Conservation (phyloP, 2,888 invertebrate species). For the Cabera pusaria region DNA sequence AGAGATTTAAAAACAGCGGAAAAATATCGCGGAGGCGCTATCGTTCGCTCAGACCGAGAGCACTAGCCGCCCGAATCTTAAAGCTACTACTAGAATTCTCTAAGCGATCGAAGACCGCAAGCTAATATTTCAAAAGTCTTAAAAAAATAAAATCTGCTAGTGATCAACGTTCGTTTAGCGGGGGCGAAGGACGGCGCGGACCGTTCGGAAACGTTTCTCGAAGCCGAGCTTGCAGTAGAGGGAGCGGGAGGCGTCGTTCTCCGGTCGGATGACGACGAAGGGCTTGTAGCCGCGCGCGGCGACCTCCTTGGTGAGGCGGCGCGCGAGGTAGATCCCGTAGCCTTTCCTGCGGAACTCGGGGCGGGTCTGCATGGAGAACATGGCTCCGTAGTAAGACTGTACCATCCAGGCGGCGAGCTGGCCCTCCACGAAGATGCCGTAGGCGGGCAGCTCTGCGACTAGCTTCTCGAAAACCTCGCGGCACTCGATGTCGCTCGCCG, state of each 20-base stretch:
- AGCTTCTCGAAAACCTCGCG: slow-evolving; percentile 92
- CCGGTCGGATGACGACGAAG: slow-evolving; percentile 92
- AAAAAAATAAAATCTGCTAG: slow-evolving; percentile 84
- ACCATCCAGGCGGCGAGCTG: slow-evolving; percentile 95
- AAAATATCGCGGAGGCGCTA: slow-evolving; percentile 47
- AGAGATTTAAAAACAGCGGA: slow-evolving; percentile 53
- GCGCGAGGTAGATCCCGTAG: slow-evolving; percentile 89
- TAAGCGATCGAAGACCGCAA: slow-evolving; percentile 81
- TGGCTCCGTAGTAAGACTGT: slow-evolving; percentile 94
- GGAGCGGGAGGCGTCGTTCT: slow-evolving; percentile 93
- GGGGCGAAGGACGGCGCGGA: slow-evolving; percentile 89
- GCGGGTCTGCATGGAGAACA: slow-evolving; percentile 96
- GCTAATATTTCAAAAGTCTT: slow-evolving; percentile 80
- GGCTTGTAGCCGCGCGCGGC: slow-evolving; percentile 90
- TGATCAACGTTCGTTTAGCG: slow-evolving; percentile 70
- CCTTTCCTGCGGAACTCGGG: slow-evolving; percentile 89
- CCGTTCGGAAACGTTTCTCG: slow-evolving; percentile 90
- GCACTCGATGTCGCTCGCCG: slow-evolving; percentile 94
- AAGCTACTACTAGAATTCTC: slow-evolving; percentile 79
- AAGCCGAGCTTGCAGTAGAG: slow-evolving; percentile 93
- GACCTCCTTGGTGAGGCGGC: slow-evolving; percentile 85
- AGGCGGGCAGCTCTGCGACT: slow-evolving; percentile 90
- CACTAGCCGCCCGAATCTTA: slow-evolving; percentile 73
- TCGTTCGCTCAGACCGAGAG: slow-evolving; percentile 59
- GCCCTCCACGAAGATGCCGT: slow-evolving; percentile 90